Percentiles rank a stretch among this genome's conserved stretches.
phyloP scores from a whole-genome alignment of 2,797 vertebrate genomes.

The Peromyscus aztecus region DNA sequence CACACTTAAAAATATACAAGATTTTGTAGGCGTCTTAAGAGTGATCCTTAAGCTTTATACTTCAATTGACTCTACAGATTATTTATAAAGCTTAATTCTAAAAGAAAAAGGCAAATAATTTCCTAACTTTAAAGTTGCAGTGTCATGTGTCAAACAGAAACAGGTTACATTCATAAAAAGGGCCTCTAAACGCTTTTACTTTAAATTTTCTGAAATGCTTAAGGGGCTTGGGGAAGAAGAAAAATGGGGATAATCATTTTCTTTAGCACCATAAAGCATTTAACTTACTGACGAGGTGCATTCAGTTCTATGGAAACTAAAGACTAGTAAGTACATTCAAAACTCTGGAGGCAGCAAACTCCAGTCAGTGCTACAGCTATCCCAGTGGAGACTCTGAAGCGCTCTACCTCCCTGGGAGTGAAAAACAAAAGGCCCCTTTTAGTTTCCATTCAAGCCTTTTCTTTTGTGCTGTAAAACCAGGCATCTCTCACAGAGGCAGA shows the following conservation, averaged over 20 bases:
- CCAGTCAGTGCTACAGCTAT: conserved; percentile 88
- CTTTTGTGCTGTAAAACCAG: conserved; percentile 88
- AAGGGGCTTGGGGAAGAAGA: conserved; percentile 75
- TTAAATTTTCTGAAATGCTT: conserved; percentile 86
- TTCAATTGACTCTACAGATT: conserved; percentile 99
- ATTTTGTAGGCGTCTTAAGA: conserved; percentile 99
- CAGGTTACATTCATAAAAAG: conserved; percentile 99
- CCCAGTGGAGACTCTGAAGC: conserved; percentile 87
- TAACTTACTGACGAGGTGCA: conserved; percentile 96
- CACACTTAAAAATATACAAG: conserved; percentile 99
- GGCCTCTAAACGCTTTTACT: conserved; percentile 87
- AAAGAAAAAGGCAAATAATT: conserved; percentile 98
- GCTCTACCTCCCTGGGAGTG: conserved; percentile 86
- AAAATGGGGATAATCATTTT: conserved; percentile 87
- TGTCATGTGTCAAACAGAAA: conserved; percentile 98
- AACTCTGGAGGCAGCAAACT: conserved; percentile 97
- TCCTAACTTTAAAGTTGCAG: conserved; percentile 97
- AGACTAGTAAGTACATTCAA: conserved; percentile 99
- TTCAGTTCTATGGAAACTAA: conserved; percentile 89
- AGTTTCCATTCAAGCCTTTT: conserved; percentile 83
- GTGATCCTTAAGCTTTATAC: conserved; percentile 99
- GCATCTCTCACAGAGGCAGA: conserved; percentile 83
- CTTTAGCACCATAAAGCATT: conserved; percentile 98
- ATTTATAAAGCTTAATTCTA: conserved; percentile 99
- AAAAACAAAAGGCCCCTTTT: conserved; percentile 88